Percentiles rank a stretch among this genome's conserved stretches.
Conservation (phyloP, 2,113 vertebrate genomes). For the Nothocercus nigrocapillus region DNA sequence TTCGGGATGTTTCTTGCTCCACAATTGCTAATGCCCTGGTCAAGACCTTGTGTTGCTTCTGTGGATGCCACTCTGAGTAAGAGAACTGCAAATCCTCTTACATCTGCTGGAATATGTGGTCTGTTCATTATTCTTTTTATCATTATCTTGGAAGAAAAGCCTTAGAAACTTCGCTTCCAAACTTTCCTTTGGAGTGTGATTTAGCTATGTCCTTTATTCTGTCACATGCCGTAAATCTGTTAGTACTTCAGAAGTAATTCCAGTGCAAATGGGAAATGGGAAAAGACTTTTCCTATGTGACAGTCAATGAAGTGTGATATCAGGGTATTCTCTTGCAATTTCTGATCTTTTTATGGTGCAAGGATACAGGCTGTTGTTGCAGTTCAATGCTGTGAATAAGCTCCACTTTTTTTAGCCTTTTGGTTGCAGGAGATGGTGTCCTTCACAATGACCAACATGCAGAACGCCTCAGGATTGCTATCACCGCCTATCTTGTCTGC, state of each 20-base stretch:
- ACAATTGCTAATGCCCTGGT: no score
- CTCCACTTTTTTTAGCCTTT: not conserved
- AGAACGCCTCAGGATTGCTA: not conserved
- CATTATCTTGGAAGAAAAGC: not conserved
- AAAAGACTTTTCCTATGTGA: not conserved
- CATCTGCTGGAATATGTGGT: accelerated
- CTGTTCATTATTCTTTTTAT: not conserved
- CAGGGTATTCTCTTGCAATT: not conserved
- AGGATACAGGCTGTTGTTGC: not conserved
- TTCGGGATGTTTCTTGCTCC: not conserved
- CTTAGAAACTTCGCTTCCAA: not conserved
- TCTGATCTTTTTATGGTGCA: not conserved
- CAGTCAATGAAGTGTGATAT: not conserved
- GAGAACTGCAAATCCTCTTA: accelerated
- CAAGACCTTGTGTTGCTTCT: not conserved
- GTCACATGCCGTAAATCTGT: accelerated
- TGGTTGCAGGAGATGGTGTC: not conserved
- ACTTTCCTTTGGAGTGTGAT: not conserved
- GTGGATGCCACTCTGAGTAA: not conserved
- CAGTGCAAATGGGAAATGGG: not conserved
- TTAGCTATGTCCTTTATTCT: not conserved
- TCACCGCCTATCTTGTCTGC: not conserved
- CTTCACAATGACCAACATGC: not conserved
- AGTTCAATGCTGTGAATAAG: not conserved
- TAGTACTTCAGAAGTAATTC: not conserved